These are phyloP conservation scores for Parascotia fuliginaria DNA, from an alignment of 2,888 invertebrate genomes.

Conservation along the genomic window DNA sequence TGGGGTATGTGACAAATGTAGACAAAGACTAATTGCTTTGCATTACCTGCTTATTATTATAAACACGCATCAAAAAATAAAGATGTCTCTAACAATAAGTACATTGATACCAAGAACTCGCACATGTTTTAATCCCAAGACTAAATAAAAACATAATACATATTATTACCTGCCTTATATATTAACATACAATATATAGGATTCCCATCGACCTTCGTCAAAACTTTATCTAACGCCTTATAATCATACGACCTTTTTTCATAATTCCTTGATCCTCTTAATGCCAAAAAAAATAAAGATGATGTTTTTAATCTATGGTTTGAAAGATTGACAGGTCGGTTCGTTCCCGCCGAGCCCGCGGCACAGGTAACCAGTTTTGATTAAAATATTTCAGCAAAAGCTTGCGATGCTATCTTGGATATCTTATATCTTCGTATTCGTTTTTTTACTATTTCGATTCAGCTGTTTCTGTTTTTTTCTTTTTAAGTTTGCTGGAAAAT, in stretches of 20 bases:
- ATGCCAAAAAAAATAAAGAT: slow-evolving; percentile 80
- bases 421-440: slow-evolving; percentile 46
- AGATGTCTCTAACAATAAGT: no score
- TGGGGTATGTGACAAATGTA: no score
- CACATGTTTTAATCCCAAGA: slow-evolving; percentile 14
- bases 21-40: no score
- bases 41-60: no score
- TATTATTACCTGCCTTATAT: slow-evolving; percentile 37
- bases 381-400: slow-evolving; percentile 84
- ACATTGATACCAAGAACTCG: not conserved
- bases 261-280: slow-evolving; percentile 82
- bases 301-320: slow-evolving; percentile 84
- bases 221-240: slow-evolving; percentile 80
- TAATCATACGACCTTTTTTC: slow-evolving; percentile 72
- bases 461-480: slow-evolving; percentile 30
- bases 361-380: slow-evolving; percentile 83
- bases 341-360: slow-evolving; percentile 66
- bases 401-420: slow-evolving; percentile 59
- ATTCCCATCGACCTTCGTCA: slow-evolving; percentile 81
- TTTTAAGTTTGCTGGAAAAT: slow-evolving; percentile 13
- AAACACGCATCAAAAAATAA: no score
- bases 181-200: slow-evolving; percentile 50
- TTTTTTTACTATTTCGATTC: slow-evolving; percentile 36
- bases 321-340: slow-evolving; percentile 85
- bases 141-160: slow-evolving; percentile 16